These are phyloP conservation scores for Percopsis omiscomaycus DNA, from an alignment of 2,797 vertebrate genomes.

Conservation along the genomic window DNA sequence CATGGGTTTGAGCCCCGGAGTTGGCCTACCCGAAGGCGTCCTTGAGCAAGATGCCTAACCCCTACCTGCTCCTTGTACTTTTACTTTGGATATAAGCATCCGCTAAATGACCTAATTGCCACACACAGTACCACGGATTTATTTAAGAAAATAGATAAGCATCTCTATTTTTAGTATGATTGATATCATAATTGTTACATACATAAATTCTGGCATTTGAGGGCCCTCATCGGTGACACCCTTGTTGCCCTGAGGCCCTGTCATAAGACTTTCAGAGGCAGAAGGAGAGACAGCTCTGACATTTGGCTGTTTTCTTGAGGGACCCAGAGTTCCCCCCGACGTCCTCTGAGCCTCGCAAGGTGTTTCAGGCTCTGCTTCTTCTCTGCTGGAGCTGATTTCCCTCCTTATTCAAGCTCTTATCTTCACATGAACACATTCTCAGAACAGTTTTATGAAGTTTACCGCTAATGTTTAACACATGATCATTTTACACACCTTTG, in stretches of 20 bases:
- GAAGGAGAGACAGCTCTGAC: slow-evolving; percentile 4
- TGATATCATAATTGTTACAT: slow-evolving; percentile 5
- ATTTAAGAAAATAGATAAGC: not conserved
- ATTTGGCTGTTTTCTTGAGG: slow-evolving; percentile 27
- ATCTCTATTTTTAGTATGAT: not conserved
- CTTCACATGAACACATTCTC: slow-evolving; percentile 46
- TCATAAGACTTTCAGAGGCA: slow-evolving; percentile 7
- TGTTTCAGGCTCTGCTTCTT: slow-evolving; percentile 18
- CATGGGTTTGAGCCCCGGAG: too few species aligned
- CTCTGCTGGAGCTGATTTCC: slow-evolving; percentile 18
- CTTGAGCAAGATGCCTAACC: too few species aligned
- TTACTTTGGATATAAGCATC: too few species aligned
- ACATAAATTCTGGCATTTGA: slow-evolving; percentile 9
- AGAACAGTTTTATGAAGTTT: slow-evolving; percentile 43
- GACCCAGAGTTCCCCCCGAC: not conserved
- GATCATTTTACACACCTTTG: slow-evolving; percentile 10
- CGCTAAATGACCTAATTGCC: too few species aligned
- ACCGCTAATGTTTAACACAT: slow-evolving; percentile 41
- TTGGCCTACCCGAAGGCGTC: too few species aligned
- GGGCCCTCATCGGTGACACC: not conserved
- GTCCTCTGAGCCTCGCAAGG: not conserved
- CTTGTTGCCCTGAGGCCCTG: not conserved
- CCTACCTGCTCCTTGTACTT: too few species aligned
- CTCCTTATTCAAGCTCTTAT: slow-evolving; percentile 37
- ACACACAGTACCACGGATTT: not conserved